Evolutionary conservation across 2,888 invertebrate genomes (phyloP).

Genomic region (Harpalus rufipes): DNA sequence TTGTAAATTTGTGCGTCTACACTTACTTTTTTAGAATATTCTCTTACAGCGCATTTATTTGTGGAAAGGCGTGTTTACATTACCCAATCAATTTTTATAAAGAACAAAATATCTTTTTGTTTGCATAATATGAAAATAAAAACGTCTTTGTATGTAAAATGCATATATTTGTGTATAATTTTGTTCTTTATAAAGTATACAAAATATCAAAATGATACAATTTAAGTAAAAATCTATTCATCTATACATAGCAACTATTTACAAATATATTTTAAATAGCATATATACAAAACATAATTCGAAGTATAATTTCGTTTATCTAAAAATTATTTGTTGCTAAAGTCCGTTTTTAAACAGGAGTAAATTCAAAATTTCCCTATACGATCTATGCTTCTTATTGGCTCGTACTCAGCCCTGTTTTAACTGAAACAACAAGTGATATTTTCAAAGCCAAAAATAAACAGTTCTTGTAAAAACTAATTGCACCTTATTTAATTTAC

Average conservation of each 20-base stretch:
- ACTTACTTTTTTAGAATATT: slow-evolving; percentile 4
- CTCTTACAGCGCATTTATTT: slow-evolving; percentile 8
- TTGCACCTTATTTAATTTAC: too few species aligned
- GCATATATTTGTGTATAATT: neutral
- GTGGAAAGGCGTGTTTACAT: slow-evolving; percentile 28
- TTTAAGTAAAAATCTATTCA: neutral
- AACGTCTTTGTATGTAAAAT: neutral
- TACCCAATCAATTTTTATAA: slow-evolving; percentile 6
- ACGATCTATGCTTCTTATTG: neutral
- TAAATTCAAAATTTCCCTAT: neutral
- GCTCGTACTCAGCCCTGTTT: too few species aligned
- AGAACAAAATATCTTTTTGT: neutral
- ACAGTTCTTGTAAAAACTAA: too few species aligned
- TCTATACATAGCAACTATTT: slow-evolving; percentile 22
- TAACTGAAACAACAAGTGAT: neutral
- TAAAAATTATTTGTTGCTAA: neutral
- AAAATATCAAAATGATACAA: slow-evolving; percentile 24
- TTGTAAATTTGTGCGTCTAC: slow-evolving; percentile 57
- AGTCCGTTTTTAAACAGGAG: too few species aligned
- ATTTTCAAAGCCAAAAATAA: too few species aligned
- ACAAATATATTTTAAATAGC: slow-evolving; percentile 18
- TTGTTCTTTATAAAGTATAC: slow-evolving; percentile 22
- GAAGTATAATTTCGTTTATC: neutral
- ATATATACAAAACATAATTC: slow-evolving; percentile 24
- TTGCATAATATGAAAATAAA: slow-evolving; percentile 12